Base-by-base conservation (phyloP, 23 tunicate genomes). In the Aplidium turbinatum region DNA sequence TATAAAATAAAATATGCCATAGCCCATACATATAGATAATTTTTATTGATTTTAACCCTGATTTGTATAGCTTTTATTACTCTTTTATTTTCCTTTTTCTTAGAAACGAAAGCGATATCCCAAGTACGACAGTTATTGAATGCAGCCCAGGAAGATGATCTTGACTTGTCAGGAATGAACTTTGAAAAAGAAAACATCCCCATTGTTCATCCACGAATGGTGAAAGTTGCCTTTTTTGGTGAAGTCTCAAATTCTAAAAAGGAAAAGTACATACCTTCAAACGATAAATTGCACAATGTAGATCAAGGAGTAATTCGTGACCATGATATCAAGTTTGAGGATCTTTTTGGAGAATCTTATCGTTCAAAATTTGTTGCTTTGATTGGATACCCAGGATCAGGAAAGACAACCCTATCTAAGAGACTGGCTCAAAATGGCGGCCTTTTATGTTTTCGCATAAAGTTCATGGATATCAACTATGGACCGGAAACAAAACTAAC, bases 351-450 rank as follows among this genome's bases (percentile, higher is more conserved):
- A 4, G 30, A 36, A 18, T 3, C 9, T 23, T 19, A n/a, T 38
- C 52, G 28, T 7, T 24, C 27, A 5, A 11, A 16, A 3, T 74
- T 42, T 23, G 27, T 57, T 57, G 53, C 68, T 57, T 22, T 74
- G 30, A 56, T 74, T 33, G 79, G 79, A 38, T 26, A 38, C 33
- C 79, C 79, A 9, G 79, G 79, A 5, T 56, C 68, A 4, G 79
- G 79, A 34, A 74, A 74, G 57, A 74, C 79, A 23, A 74, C 79
- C 1, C 38, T 31, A 23, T 36, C 79, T 1, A 56, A 57, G 57
- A 35, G 68, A 34, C 28, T 74, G 18, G 79, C 79, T 1, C 28
- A 48, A 30, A 47, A 35, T 4, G 60, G 27, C 3, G 23, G 23
- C 18, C 30, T 42, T 5, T 29, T 57, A 0, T 66, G 72, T 36